These are phyloP conservation scores for Drosophila tristis DNA, from an alignment of 1,140 invertebrate species.

Conservation along the genomic window DNA sequence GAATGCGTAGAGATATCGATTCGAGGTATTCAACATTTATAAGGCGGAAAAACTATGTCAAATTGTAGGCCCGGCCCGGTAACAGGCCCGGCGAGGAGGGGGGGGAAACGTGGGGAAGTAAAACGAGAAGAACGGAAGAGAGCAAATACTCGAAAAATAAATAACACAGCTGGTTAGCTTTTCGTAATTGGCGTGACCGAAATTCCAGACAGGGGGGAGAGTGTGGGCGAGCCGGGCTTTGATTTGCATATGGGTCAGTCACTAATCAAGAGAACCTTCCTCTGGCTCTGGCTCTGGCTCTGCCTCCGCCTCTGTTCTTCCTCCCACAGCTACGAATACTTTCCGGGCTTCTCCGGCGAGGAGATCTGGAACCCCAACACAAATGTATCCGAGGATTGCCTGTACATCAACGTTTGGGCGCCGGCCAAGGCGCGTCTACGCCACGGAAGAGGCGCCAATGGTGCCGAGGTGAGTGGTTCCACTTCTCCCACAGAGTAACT, in stretches of 20 bases:
- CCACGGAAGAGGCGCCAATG: constrained; percentile 85
- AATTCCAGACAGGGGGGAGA: constrained; percentile 14
- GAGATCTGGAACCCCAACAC: constrained; percentile 98
- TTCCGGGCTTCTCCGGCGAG: constrained; percentile 94
- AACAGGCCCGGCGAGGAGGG: constrained; percentile 19
- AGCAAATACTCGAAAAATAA: constrained; percentile 73
- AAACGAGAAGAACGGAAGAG: constrained; percentile 66
- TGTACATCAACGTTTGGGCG: constrained; percentile 97
- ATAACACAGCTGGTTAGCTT: constrained; percentile 74
- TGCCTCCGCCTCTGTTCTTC: neutral
- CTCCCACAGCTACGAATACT: constrained; percentile 89
- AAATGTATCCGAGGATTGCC: constrained; percentile 95
- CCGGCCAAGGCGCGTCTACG: constrained; percentile 90
- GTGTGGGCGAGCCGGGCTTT: constrained; percentile 29
- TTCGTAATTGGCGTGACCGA: constrained; percentile 75
- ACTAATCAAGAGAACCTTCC: constrained; percentile 21
- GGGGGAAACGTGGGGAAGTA: constrained; percentile 36
- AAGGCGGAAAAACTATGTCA: constrained; percentile 69
- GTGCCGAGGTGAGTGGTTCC: constrained; percentile 68
- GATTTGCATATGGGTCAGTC: constrained; percentile 55
- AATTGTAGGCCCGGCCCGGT: constrained; percentile 32
- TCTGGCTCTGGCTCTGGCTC: neutral
- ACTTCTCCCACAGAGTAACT: neutral
- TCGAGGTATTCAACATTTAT: constrained; percentile 73
- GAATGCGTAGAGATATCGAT: constrained; percentile 69